A percentile compares a stretch with the other conserved stretches of the same genome.
Conservation (phyloP, 2,888 invertebrate species). For the Cyclophora albipunctata region DNA sequence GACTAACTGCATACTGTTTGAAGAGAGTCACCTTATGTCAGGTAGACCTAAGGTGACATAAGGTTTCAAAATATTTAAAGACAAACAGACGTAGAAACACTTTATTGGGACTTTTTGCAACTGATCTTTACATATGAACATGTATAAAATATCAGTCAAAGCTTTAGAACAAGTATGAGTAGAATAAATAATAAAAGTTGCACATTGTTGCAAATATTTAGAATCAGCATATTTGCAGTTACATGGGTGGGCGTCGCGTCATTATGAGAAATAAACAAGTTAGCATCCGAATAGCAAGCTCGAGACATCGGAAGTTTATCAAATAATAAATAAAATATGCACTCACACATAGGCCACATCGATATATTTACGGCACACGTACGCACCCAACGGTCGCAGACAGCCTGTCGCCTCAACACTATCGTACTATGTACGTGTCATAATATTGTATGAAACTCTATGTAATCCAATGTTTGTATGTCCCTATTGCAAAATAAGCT, state of each 20-base stretch:
- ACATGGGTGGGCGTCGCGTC: slow-evolving; percentile 54
- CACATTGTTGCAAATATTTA: too few relatives aligned
- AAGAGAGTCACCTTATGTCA: too few relatives aligned
- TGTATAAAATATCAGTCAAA: too few relatives aligned
- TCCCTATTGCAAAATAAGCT: slow-evolving; percentile 48
- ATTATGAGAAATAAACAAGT: slow-evolving; percentile 51
- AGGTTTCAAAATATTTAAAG: too few relatives aligned
- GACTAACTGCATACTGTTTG: too few relatives aligned
- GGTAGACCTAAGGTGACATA: too few relatives aligned
- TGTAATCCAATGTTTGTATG: slow-evolving; percentile 60
- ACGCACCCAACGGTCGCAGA: slow-evolving; percentile 59
- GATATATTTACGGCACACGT: slow-evolving; percentile 60
- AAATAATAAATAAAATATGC: slow-evolving; percentile 55
- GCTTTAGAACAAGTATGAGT: too few relatives aligned
- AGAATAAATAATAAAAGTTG: too few relatives aligned
- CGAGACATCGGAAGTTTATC: slow-evolving; percentile 69
- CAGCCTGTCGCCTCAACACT: slow-evolving; percentile 72
- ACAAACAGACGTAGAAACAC: too few relatives aligned
- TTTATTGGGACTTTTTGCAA: too few relatives aligned
- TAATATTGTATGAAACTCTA: slow-evolving; percentile 47
- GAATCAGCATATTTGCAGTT: slow-evolving; percentile 12
- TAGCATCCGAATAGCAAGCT: slow-evolving; percentile 62
- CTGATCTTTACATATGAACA: too few relatives aligned
- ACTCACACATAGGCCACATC: slow-evolving; percentile 54
- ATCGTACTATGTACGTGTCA: slow-evolving; percentile 59